These are phyloP conservation scores for Sinocyclocheilus maitianheensis DNA, from an alignment of 2,113 vertebrate species.

Conservation along the genomic window DNA sequence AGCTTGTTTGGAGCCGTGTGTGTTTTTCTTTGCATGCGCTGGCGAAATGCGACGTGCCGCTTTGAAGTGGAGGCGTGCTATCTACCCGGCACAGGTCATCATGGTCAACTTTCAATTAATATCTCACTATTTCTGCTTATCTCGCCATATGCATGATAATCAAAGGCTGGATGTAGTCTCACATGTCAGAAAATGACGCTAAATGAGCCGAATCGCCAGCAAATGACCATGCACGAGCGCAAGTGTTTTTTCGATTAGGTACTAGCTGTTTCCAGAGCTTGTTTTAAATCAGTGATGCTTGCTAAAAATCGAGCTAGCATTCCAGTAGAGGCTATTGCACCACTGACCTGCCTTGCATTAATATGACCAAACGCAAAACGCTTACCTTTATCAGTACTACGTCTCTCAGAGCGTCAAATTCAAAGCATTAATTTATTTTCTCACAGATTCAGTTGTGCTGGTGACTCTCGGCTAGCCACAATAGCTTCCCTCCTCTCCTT, in stretches of 20 bases:
- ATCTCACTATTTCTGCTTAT: conserved; percentile 4
- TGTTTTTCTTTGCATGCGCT: neutral
- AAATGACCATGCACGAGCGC: neutral
- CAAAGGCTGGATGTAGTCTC: neutral
- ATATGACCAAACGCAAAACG: conserved; percentile 24
- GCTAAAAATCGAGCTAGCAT: conserved; percentile 51
- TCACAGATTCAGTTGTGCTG: conserved; percentile 22
- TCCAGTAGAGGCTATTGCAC: conserved; percentile 30
- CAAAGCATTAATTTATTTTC: conserved; percentile 43
- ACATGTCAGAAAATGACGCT: neutral
- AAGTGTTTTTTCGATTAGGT: neutral
- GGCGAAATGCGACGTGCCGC: neutral
- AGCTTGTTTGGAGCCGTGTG: neutral
- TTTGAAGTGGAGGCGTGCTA: conserved; percentile 28
- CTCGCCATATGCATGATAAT: neutral
- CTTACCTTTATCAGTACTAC: conserved; percentile 51
- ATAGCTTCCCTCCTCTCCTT: conserved; percentile 52
- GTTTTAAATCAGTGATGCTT: conserved; percentile 46
- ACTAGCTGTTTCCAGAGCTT: neutral
- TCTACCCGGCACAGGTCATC: conserved; percentile 32
- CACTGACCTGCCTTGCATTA: conserved; percentile 26
- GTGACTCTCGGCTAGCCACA: conserved; percentile 44
- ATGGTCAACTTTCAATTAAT: conserved; percentile 37
- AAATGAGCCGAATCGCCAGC: neutral
- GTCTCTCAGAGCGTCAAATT: conserved; percentile 28